phyloP scores from a whole-genome alignment of 2,113 vertebrate genomes.

The Caranx ignobilis region DNA sequence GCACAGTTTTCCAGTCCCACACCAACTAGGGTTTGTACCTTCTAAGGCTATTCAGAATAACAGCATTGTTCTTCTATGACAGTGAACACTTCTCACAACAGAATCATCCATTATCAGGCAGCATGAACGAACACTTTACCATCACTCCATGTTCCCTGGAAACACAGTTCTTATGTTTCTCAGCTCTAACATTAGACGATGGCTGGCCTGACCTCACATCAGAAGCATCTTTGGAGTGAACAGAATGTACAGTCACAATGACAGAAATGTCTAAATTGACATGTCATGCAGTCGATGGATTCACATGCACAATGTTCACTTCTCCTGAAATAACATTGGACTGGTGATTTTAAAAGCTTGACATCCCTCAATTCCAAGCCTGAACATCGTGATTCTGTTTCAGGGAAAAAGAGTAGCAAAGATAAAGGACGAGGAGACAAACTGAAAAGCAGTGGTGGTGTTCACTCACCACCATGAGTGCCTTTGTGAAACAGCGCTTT shows the following conservation, averaged over 20 bases:
- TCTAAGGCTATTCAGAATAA: neutral
- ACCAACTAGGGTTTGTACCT: neutral
- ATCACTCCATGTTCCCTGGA: neutral
- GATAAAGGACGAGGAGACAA: constrained; percentile 17
- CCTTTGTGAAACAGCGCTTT: neutral
- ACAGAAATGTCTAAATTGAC: neutral
- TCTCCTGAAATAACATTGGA: neutral
- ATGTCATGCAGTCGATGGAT: neutral
- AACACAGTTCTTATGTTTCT: neutral
- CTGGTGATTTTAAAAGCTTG: neutral
- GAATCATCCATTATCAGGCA: constrained; percentile 7
- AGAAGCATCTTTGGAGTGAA: neutral
- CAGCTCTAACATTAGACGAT: neutral
- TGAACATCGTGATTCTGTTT: neutral
- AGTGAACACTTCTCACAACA: constrained; percentile 17
- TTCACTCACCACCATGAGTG: constrained; percentile 14
- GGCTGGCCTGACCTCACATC: neutral
- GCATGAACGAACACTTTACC: neutral
- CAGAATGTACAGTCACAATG: no score
- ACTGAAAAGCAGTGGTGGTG: constrained; percentile 5
- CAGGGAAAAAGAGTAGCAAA: constrained; percentile 37
- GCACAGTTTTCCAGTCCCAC: no score
- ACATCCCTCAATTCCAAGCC: neutral
- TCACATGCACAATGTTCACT: neutral
- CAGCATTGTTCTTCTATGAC: constrained; percentile 13